Evolutionary conservation across 2,113 vertebrate species (phyloP).

Genomic region (Mobula hypostoma): DNA sequence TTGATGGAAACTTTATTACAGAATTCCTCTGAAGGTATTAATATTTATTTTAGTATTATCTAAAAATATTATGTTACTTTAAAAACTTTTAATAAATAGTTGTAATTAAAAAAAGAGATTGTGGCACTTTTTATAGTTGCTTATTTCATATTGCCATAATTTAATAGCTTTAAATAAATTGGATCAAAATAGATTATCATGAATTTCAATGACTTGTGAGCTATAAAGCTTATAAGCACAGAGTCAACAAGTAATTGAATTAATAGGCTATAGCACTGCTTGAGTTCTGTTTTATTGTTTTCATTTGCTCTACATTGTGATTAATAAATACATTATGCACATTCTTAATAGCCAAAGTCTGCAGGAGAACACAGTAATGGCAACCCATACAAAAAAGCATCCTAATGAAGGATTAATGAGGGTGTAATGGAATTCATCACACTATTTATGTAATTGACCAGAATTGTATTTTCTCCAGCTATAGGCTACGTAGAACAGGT

Average conservation of each 20-base stretch:
- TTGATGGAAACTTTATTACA: background rate
- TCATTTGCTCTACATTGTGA: background rate
- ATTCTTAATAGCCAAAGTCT: background rate
- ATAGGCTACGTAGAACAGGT: background rate
- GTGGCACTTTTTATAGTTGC: background rate
- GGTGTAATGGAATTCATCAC: background rate
- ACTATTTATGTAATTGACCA: background rate
- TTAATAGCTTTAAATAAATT: constrained; percentile 17
- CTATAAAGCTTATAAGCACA: background rate
- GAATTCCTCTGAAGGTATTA: background rate
- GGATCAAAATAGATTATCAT: background rate
- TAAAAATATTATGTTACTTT: background rate
- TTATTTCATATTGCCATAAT: background rate
- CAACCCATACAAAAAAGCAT: background rate
- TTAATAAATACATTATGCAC: background rate
- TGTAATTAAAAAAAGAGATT: background rate
- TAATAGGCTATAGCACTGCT: background rate
- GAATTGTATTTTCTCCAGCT: background rate
- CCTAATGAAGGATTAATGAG: background rate
- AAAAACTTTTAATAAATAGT: background rate
- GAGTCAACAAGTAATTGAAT: background rate
- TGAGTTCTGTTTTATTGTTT: background rate
- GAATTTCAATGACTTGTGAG: background rate
- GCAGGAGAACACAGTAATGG: background rate
- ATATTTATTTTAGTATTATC: background rate